These are phyloP conservation scores for Lasioglossum figueresi DNA, from an alignment of 2,888 invertebrate genomes.

Conservation along the genomic window DNA sequence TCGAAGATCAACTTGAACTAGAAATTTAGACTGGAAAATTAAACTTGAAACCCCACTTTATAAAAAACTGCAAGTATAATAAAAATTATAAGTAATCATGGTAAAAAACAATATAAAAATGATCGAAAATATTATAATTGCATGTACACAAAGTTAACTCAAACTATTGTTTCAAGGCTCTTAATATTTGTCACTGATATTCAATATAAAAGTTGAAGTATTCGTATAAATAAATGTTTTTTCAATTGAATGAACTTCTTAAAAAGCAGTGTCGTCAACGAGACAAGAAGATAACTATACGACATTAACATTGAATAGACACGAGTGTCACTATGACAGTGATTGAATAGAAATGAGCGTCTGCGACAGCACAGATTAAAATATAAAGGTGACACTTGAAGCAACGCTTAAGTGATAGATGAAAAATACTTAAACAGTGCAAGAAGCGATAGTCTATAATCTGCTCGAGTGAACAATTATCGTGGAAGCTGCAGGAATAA, in stretches of 20 bases:
- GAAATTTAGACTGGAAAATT: no score
- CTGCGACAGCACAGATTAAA: neutral
- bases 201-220: neutral
- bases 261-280: neutral
- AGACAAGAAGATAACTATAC: neutral
- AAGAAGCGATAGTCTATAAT: neutral
- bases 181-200: neutral
- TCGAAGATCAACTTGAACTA: no score
- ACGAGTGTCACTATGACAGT: neutral
- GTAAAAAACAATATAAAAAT: neutral
- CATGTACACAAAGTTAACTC: neutral
- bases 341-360: neutral
- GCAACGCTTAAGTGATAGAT: neutral
- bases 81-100: neutral
- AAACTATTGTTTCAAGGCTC: neutral
- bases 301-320: constrained; percentile 7
- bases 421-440: neutral
- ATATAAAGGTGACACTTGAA: neutral
- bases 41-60: no score
- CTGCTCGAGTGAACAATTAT: neutral
- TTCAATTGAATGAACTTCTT: neutral
- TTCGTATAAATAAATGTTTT: neutral
- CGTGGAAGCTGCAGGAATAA: neutral
- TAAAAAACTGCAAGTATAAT: no score
- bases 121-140: no score